A percentile compares a stretch with the other conserved stretches of the same genome.
These are phyloP conservation scores for Todiramphus chloris DNA, from an alignment of 2,113 vertebrate genomes.

Conservation along the genomic window DNA sequence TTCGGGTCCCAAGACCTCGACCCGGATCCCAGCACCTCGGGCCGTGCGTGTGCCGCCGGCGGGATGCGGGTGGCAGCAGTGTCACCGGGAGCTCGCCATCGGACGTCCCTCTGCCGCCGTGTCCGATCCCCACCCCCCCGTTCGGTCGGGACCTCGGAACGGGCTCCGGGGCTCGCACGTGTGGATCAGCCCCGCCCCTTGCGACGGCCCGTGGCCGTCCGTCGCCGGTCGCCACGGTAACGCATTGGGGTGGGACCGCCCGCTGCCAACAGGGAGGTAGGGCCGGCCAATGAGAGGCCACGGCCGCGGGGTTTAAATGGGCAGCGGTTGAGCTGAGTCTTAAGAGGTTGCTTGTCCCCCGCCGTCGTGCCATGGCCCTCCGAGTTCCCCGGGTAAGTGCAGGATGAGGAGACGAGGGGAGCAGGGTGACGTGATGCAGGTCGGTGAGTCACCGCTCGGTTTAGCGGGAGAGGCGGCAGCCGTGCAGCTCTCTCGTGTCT, in stretches of 20 bases:
- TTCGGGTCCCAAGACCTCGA: no score
- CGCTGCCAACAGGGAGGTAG: not conserved
- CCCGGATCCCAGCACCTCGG: no score
- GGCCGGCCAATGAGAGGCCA: not conserved
- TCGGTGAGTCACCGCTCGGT: no score
- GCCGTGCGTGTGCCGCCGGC: no score
- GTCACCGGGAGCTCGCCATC: not conserved
- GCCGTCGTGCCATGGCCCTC: no score
- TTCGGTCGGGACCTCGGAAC: not conserved
- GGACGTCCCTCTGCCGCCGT: not conserved
- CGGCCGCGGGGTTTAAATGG: not conserved
- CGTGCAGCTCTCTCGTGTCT: no score
- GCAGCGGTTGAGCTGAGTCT: no score
- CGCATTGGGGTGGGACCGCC: conserved; percentile 52
- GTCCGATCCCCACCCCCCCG: not conserved
- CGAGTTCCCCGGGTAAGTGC: conserved; percentile 55
- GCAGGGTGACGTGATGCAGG: fast-evolving
- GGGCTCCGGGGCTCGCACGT: no score
- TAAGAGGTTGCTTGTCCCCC: no score
- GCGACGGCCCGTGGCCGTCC: not conserved
- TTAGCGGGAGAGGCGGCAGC: not conserved
- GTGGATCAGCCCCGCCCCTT: not conserved
- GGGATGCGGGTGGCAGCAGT: no score
- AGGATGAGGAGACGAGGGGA: not conserved
- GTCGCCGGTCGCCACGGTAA: conserved; percentile 39